These are phyloP conservation scores for Orius insidiosus DNA, from an alignment of 1,140 invertebrate genomes.

Conservation along the genomic window DNA sequence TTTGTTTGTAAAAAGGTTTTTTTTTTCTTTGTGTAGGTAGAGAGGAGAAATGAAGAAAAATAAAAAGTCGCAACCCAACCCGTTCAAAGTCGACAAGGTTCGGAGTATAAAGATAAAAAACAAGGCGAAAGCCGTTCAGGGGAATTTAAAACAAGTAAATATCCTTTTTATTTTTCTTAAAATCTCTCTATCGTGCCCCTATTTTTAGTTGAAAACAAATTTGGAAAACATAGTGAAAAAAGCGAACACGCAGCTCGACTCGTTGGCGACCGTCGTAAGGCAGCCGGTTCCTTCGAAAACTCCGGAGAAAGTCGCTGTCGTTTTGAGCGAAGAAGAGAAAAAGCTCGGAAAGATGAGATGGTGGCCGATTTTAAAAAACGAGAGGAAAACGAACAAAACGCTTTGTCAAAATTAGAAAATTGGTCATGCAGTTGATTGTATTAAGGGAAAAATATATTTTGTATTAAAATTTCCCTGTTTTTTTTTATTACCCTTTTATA, in stretches of 20 bases:
- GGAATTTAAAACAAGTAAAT: slow-evolving; percentile 29
- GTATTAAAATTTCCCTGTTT: neutral
- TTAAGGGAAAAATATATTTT: slow-evolving; percentile 5
- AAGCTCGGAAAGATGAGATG: neutral
- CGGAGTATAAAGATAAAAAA: slow-evolving; percentile 31
- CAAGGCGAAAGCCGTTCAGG: slow-evolving; percentile 27
- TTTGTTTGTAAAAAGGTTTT: too few species aligned
- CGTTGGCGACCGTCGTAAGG: slow-evolving; percentile 3
- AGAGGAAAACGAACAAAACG: neutral
- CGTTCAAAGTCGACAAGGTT: slow-evolving; percentile 34
- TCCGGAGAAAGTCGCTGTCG: neutral
- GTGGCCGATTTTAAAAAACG: slow-evolving; percentile 9
- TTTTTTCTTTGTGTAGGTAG: too few species aligned
- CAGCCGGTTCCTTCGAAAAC: neutral
- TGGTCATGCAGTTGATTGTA: slow-evolving; percentile 4
- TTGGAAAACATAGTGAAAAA: slow-evolving; percentile 1
- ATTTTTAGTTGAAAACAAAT: slow-evolving; percentile 9
- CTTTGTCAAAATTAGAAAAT: neutral
- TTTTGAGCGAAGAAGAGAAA: neutral
- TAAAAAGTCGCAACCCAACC: slow-evolving; percentile 27
- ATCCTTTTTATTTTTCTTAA: slow-evolving; percentile 7
- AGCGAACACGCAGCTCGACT: slow-evolving; percentile 1
- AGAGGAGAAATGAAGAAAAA: neutral
- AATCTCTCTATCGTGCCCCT: slow-evolving; percentile 2
- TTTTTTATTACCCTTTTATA: neutral